Base-by-base conservation (phyloP, 2,888 invertebrate genomes). In the Diadromus collaris region DNA sequence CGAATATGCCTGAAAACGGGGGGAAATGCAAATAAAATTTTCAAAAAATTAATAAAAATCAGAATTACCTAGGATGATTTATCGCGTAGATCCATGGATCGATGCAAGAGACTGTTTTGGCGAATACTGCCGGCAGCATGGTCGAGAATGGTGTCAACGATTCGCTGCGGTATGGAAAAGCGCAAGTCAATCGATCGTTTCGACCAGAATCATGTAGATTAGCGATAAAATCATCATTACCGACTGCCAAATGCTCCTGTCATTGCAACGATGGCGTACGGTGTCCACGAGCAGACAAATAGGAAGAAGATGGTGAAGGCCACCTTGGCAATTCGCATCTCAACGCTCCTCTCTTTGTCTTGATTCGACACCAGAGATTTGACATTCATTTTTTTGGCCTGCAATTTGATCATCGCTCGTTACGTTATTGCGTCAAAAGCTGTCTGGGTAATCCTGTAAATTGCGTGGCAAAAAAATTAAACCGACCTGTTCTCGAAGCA, bases 1-100 rank as follows among this genome's bases (percentile, higher is more conserved):
- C n/a, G n/a, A n/a, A n/a, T n/a, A n/a, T n/a, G n/a, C n/a, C n/a
- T n/a, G n/a, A n/a, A n/a, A n/a, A n/a, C n/a, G n/a, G n/a, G n/a
- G n/a, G n/a, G n/a, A n/a, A n/a, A n/a, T n/a, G n/a, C n/a, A n/a
- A n/a, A n/a, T n/a, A n/a, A n/a, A n/a, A n/a, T n/a, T n/a, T n/a
- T 21, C 6, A 24, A 24, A 9, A 0, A 16, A 24, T 61, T 38
- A 9, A 41, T 24, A 48, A n/a, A n/a, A 32, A 13, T 4, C 10
- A 29, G 9, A 6, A 58, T 13, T 89, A 95, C 95, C 97, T 95
- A 6, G 97, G 97, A 93, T 98, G 98, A 88, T 96, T 97, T 84
- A 97, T 96, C 5, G 97, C 97, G 86, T 97, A 97, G 2, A 97
- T 95, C 92, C 97, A 97, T 0, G 98, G 98, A 91, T 98, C 97